Evolutionary conservation across 2,888 invertebrate species (phyloP).

Genomic region (Terebella lapidaria): DNA sequence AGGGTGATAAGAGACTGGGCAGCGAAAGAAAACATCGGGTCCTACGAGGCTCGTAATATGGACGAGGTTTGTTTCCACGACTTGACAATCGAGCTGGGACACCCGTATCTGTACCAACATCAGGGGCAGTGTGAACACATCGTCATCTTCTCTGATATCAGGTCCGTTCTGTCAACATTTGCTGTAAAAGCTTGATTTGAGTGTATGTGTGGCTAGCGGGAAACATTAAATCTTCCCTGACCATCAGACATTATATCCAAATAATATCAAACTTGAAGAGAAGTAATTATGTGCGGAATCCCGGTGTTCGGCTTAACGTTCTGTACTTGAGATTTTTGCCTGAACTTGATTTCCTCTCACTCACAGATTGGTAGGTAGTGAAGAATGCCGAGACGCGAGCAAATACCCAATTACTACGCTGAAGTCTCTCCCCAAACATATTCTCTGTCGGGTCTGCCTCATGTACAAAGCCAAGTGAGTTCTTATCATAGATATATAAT

Average conservation of each 20-base stretch:
- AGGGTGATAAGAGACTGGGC: not conserved
- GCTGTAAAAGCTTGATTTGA: too few species aligned
- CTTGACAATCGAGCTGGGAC: not conserved
- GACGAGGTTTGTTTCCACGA: not conserved
- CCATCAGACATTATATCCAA: too few species aligned
- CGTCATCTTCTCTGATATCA: not conserved
- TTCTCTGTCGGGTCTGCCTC: not conserved
- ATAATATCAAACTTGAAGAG: too few species aligned
- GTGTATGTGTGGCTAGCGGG: too few species aligned
- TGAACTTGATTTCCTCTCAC: too few species aligned
- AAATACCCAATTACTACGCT: not conserved
- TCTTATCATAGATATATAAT: too few species aligned
- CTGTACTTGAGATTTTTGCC: too few species aligned
- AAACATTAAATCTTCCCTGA: too few species aligned
- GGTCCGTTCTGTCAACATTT: not conserved
- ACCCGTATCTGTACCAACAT: not conserved
- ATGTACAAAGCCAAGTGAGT: constrained; percentile 1
- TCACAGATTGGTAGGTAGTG: not conserved
- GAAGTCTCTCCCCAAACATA: not conserved
- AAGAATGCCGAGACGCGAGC: not conserved
- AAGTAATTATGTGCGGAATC: too few species aligned
- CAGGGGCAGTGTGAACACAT: not conserved
- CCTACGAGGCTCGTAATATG: not conserved
- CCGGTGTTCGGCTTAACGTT: too few species aligned
- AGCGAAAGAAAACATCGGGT: not conserved